Percentiles rank a stretch among this genome's conserved stretches.
phyloP scores from a whole-genome alignment of 2,797 vertebrate species.

The Falco concolor region DNA sequence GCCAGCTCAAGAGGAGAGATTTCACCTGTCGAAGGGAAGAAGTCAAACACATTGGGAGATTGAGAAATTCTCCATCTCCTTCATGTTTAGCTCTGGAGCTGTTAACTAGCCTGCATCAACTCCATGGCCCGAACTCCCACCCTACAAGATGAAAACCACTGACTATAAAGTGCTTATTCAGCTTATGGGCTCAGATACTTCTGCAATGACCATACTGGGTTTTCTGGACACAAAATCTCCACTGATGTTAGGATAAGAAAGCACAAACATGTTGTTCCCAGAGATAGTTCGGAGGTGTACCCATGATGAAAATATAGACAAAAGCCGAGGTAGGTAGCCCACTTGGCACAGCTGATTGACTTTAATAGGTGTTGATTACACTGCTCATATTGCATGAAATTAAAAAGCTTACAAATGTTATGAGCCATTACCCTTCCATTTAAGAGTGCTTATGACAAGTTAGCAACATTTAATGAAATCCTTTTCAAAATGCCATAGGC shows the following conservation, averaged over 20 bases:
- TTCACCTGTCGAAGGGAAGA: background rate
- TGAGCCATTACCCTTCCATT: constrained; percentile 81
- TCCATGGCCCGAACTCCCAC: background rate
- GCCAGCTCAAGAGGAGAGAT: background rate
- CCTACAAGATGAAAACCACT: background rate
- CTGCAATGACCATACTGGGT: background rate
- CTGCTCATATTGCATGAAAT: constrained; percentile 82
- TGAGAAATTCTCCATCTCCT: background rate
- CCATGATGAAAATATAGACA: constrained; percentile 62
- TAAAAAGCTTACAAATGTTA: constrained; percentile 82
- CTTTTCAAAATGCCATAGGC: constrained; percentile 73
- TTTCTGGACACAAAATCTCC: background rate
- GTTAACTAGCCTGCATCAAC: background rate
- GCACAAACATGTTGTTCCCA: background rate
- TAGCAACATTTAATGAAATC: constrained; percentile 78
- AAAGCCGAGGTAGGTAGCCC: constrained; percentile 68
- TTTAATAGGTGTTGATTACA: constrained; percentile 79
- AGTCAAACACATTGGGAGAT: background rate
- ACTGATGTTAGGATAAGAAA: background rate
- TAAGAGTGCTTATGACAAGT: constrained; percentile 78
- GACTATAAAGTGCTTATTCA: background rate
- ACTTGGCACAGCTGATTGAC: constrained; percentile 72
- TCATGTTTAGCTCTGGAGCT: background rate
- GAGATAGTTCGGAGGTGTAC: constrained; percentile 17
- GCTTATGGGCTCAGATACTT: background rate